Percentiles rank a stretch among this genome's conserved stretches.
phyloP scores from a whole-genome alignment of 2,113 vertebrate genomes.

The Chloebia gouldiae region DNA sequence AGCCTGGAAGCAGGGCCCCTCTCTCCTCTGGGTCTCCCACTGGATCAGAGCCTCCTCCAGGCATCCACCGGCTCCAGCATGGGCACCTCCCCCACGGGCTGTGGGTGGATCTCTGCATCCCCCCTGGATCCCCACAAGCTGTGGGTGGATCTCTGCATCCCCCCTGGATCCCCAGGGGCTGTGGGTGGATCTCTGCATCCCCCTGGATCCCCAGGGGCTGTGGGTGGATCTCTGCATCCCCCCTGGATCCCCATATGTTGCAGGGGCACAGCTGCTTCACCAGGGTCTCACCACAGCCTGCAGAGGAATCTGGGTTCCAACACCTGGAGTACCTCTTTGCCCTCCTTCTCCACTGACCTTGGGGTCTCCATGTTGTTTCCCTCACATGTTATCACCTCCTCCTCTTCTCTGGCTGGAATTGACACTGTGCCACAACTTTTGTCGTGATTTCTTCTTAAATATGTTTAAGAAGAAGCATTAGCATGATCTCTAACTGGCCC shows the following conservation, averaged over 20 bases:
- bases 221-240: background rate
- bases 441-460: background rate
- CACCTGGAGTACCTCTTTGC: accelerated
- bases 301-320: accelerated
- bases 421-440: background rate
- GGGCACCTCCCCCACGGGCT: background rate
- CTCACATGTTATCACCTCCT: background rate
- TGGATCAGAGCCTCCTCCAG: background rate
- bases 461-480: background rate
- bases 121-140: accelerated
- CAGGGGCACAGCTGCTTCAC: background rate
- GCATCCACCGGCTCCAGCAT: accelerated
- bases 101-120: background rate
- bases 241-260: background rate
- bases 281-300: accelerated
- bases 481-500: accelerated
- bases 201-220: background rate
- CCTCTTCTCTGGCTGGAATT: background rate
- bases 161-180: accelerated
- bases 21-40: accelerated
- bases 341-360: background rate
- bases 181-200: background rate
- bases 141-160: background rate
- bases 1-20: too few species aligned
- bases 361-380: background rate